These are phyloP conservation scores for Athrips mouffetella DNA, from an alignment of 2,888 invertebrate species.

Conservation along the genomic window DNA sequence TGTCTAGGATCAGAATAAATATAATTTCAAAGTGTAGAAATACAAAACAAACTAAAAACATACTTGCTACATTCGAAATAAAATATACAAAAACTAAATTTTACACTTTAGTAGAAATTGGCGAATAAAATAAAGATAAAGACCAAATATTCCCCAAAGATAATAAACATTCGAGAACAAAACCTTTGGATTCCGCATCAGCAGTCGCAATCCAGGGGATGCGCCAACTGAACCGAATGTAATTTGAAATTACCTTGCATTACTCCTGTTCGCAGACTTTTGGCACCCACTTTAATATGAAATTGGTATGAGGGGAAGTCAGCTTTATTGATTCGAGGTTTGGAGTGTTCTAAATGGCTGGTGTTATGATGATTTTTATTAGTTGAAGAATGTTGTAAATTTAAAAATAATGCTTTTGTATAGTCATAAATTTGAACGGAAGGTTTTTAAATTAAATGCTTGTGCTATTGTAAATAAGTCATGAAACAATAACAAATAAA, in stretches of 20 bases:
- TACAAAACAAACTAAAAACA: too few relatives aligned
- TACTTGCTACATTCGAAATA: neutral
- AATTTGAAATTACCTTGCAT: constrained; percentile 57
- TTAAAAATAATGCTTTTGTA: too few relatives aligned
- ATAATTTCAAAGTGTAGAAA: too few relatives aligned
- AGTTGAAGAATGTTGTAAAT: too few relatives aligned
- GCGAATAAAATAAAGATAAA: neutral
- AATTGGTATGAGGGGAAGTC: constrained; percentile 33
- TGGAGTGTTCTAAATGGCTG: neutral
- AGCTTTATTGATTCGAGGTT: constrained; percentile 24
- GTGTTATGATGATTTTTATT: constrained; percentile 9
- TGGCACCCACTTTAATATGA: constrained; percentile 49
- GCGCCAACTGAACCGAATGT: constrained; percentile 44
- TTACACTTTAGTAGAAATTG: neutral
- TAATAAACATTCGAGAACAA: constrained; percentile 35
- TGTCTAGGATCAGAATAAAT: too few relatives aligned
- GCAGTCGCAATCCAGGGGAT: constrained; percentile 26
- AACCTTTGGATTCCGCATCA: constrained; percentile 23
- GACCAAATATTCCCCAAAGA: constrained; percentile 23
- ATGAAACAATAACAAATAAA: too few relatives aligned
- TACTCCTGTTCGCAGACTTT: constrained; percentile 38
- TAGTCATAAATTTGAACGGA: too few relatives aligned
- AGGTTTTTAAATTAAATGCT: too few relatives aligned
- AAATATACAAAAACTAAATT: neutral
- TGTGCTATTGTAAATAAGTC: too few relatives aligned